These are phyloP conservation scores for Stichopus chloronotus DNA, from an alignment of 35 echinoderm and acorn worm species.

Conservation along the genomic window DNA sequence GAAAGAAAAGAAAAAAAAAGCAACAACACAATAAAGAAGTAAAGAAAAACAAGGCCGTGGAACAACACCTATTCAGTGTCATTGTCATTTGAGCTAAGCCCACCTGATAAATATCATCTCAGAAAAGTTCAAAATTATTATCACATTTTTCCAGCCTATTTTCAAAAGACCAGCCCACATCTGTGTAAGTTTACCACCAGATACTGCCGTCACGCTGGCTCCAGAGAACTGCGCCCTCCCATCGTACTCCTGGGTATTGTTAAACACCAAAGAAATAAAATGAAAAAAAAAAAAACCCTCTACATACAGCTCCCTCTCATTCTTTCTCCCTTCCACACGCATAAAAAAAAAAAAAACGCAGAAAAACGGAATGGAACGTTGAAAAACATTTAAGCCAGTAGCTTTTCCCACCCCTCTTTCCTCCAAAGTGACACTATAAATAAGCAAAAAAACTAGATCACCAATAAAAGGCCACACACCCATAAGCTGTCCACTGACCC, in stretches of 20 bases:
- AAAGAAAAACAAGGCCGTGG: slow-evolving; percentile 27
- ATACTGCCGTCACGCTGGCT: slow-evolving; percentile 19
- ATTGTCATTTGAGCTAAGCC: slow-evolving; percentile 11
- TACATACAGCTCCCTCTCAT: neutral
- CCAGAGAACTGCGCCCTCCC: neutral
- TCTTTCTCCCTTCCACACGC: neutral
- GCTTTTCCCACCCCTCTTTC: slow-evolving; percentile 57
- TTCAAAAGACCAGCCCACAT: slow-evolving; percentile 30
- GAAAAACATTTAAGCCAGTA: slow-evolving; percentile 55
- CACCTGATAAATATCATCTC: neutral
- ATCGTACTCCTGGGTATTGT: slow-evolving; percentile 32
- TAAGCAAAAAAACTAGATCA: slow-evolving; percentile 52
- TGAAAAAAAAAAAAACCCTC: neutral
- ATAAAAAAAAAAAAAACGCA: slow-evolving; percentile 38
- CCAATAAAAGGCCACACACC: slow-evolving; percentile 61
- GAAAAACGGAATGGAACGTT: slow-evolving; percentile 27
- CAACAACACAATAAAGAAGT: too few relatives aligned
- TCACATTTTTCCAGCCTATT: slow-evolving; percentile 30
- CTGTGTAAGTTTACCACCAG: slow-evolving; percentile 9
- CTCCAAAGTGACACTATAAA: slow-evolving; percentile 42
- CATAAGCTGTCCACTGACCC: slow-evolving; percentile 62
- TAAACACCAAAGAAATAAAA: slow-evolving; percentile 14
- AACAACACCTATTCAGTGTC: neutral
- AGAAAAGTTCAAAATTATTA: slow-evolving; percentile 39
- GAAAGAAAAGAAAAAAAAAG: neutral